These are phyloP conservation scores for Mastigias papua DNA, from an alignment of 30 jellyfish, hydroid and myxozoan species.

Conservation along the genomic window DNA sequence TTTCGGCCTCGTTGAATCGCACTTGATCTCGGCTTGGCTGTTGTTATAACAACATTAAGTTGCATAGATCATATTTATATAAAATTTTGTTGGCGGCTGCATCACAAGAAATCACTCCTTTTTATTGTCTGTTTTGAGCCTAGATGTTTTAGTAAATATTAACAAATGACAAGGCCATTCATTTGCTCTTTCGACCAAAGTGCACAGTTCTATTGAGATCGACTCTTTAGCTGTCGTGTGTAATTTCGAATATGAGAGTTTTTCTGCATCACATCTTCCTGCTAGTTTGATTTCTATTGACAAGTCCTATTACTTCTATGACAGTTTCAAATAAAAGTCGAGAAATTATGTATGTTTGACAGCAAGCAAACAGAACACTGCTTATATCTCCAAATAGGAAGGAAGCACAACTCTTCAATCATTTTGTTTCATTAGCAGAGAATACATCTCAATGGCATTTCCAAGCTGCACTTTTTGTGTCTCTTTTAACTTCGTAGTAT, in stretches of 20 bases:
- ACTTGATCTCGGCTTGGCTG: constrained; percentile 5
- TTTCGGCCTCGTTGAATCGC: constrained; percentile 3
- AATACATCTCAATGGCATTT: no score
- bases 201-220: constrained; percentile 45
- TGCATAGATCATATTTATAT: constrained; percentile 45
- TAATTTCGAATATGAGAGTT: not conserved
- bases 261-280: not conserved
- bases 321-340: not conserved
- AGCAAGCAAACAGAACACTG: not conserved
- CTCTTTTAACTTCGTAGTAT: no score
- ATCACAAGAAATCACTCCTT: constrained; percentile 38
- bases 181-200: constrained; percentile 38
- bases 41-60: constrained; percentile 25
- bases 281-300: not conserved
- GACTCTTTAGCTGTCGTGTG: not conserved
- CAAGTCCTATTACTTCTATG: not conserved
- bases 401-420: no score
- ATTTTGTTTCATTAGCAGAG: no score
- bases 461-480: no score
- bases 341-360: no score
- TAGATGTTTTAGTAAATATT: constrained; percentile 71
- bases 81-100: constrained; percentile 63
- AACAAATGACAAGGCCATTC: constrained; percentile 56
- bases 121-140: constrained; percentile 72
- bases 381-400: not conserved